Base-by-base conservation (phyloP, 2,888 invertebrate genomes). In the Incurvaria masculella region DNA sequence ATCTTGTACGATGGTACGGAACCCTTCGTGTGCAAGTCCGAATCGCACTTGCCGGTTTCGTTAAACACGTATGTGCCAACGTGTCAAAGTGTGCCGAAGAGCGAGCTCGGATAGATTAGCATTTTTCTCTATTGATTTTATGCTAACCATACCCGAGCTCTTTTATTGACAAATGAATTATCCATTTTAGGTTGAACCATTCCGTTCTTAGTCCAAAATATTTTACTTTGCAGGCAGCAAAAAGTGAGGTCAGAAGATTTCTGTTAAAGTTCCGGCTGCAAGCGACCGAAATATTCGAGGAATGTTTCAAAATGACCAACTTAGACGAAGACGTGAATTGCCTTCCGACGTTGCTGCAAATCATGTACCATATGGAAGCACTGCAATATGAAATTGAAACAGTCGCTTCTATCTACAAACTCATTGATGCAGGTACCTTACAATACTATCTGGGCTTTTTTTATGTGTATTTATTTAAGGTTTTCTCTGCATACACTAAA, bases 161-260 rank as follows among this genome's bases (percentile, higher is more conserved):
- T 10, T 27, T 27, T 27, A 23, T 43, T 39, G 17, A 10, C 16
- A 39, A n/a, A 39, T 39, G 17, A 10, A 39, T 16, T 10, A 16
- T 16, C 14, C 16, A 33, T 21, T 18, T 33, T 14, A 3, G 16
- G 4, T 33, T 33, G 5, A 26, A 21, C 23, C 10, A 23, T 23
- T 23, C 23, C 10, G 5, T 23, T 23, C 10, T 23, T 4, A 23
- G 23, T 23, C 23, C 23, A 6, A 23, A 6, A 23, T 4, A 23
- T 23, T 23, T 23, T 23, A 23, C 10, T 10, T 23, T 63, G 11
- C 53, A 87, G 87, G 83, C 85, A 4, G 70, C 86, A 42, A 82
- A 86, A 54, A 81, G 83, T 54, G 81, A 82, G 17, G 69, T 87
- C 18, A 71, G 80, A 48, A 72, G 75, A 16, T 87, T 84, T 56